Base-by-base conservation (phyloP, 2,113 vertebrate genomes). In the Xenotilapia leptura region DNA sequence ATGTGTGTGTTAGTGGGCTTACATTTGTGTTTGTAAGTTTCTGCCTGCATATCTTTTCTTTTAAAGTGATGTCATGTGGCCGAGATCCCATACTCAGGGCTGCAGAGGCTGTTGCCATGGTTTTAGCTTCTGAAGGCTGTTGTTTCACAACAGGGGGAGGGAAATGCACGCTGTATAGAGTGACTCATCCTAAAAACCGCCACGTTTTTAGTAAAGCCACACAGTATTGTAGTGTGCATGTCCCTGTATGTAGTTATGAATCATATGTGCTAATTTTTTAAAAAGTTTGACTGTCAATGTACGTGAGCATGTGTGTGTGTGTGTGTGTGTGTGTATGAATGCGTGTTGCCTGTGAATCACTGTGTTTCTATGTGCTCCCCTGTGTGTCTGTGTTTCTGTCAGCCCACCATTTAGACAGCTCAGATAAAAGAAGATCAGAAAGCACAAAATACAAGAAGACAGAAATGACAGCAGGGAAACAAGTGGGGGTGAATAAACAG, bases 31-130 rank as follows among this genome's bases (percentile, higher is more conserved):
- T 49, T 79, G 51, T 84, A 51, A 55, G 84, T 47, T 54, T 84
- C 83, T 65, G 80, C 73, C 80, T 88, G 80, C 28, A 33, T 55
- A 79, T 88, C 6, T 85, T 80, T 86, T 79, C 62, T 89, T 80
- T 88, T 84, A 70, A 90, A 86, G 55, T 88, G 88, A 95, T 92
- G 89, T 90, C 83, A 89, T 90, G 86, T 86, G 81, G 87, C 68
- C 12, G 56, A 85, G 86, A 90, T 93, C 90, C 85, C 92, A 92
- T 90, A 87, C 85, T 92, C 75, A 81, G 42, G 75, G 86, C 81
- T 92, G 84, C 86, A 82, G 79, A 91, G 75, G 58, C 86, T 87
- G 93, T 95, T 95, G 87, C 93, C 89, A 95, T 94, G 91, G 93
- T 90, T 90, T 89, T 90, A 82, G 54, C 80, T 90, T 90, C 83